phyloP scores from a whole-genome alignment of 2,888 invertebrate genomes.

The Hylaea fasciaria region DNA sequence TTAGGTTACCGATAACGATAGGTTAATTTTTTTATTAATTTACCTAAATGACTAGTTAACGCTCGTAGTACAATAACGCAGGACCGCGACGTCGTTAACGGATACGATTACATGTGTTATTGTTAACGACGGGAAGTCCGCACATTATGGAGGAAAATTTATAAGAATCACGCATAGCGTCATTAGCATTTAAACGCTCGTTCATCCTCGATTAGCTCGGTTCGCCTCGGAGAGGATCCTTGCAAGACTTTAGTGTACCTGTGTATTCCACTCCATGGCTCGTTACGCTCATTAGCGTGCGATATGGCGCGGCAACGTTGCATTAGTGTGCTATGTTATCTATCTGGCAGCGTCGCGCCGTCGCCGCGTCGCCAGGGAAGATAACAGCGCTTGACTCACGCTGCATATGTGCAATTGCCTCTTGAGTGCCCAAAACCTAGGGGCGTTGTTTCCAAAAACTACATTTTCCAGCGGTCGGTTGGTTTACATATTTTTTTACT shows the following conservation, averaged over 20 bases:
- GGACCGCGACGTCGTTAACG: constrained; percentile 11
- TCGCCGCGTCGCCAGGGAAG: constrained; percentile 13
- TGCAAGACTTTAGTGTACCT: constrained; percentile 11
- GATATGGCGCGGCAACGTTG: constrained; percentile 41
- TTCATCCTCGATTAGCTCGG: constrained; percentile 27
- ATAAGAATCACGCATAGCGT: constrained; percentile 31
- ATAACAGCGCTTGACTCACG: constrained; percentile 38
- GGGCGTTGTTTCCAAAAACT: constrained; percentile 10
- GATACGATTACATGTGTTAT: constrained; percentile 7
- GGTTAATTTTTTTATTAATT: constrained; percentile 3
- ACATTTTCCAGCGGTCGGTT: constrained; percentile 2
- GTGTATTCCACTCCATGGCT: constrained; percentile 1
- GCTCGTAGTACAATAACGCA: constrained; percentile 7
- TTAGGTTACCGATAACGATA: too few relatives aligned
- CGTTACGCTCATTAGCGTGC: constrained; percentile 36
- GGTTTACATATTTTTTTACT: constrained; percentile 2
- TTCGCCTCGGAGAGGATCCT: constrained; percentile 8
- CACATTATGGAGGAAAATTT: constrained; percentile 35
- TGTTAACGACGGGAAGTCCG: constrained; percentile 44
- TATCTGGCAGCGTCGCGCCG: constrained; percentile 29
- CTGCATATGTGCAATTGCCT: constrained; percentile 14
- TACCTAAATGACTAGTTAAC: constrained; percentile 4
- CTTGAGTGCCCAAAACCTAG: constrained; percentile 4
- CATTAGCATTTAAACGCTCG: constrained; percentile 46
- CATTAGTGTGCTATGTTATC: constrained; percentile 44